Evolutionary conservation across 2,888 invertebrate species (phyloP).

Genomic region (Tiliacea aurago): DNA sequence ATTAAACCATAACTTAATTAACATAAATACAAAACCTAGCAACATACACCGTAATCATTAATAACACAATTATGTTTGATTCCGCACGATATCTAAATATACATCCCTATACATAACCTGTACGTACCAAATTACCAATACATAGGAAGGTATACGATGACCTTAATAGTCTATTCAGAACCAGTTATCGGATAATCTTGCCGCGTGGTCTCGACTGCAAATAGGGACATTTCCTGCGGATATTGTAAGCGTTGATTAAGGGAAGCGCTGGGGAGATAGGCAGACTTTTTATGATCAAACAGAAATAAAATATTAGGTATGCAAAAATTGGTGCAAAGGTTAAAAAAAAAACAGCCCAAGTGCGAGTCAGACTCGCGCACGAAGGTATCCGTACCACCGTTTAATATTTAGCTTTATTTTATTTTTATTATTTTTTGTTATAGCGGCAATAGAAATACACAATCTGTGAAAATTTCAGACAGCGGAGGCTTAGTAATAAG

Average conservation of each 20-base stretch:
- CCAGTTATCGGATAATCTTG: constrained; percentile 50
- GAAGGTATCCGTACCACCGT: too few species aligned
- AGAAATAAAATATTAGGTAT: neutral
- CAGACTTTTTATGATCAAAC: neutral
- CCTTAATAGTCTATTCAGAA: constrained; percentile 41
- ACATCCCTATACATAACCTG: neutral
- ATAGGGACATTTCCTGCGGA: constrained; percentile 48
- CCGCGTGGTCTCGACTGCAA: constrained; percentile 46
- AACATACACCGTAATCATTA: neutral
- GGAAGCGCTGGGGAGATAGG: constrained; percentile 30
- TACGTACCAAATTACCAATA: neutral
- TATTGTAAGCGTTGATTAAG: constrained; percentile 38
- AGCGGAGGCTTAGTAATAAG: too few species aligned
- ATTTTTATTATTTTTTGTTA: too few species aligned
- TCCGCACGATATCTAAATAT: neutral
- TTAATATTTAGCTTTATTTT: too few species aligned
- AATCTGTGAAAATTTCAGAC: too few species aligned
- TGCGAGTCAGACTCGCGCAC: too few species aligned
- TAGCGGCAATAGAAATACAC: too few species aligned
- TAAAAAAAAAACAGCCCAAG: too few species aligned
- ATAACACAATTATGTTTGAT: constrained; percentile 17
- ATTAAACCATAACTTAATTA: too few species aligned
- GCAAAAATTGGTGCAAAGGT: too few species aligned
- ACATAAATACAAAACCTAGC: neutral
- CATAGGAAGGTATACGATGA: neutral